phyloP scores from a whole-genome alignment of 2,888 invertebrate species.

The Nomada hirtipes region DNA sequence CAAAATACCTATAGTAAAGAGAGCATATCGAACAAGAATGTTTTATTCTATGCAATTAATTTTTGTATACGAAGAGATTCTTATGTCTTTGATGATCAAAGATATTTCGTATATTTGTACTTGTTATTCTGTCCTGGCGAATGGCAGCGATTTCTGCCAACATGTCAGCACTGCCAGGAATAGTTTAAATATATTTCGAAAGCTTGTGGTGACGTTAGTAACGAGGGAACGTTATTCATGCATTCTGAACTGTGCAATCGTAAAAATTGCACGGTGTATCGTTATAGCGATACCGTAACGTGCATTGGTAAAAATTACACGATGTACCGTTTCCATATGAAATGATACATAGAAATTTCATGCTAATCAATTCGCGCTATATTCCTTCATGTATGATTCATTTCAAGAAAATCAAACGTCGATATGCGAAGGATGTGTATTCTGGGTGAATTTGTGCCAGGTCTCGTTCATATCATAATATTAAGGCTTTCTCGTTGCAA shows the following conservation, averaged over 20 bases:
- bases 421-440: background rate
- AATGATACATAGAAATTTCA: conserved; percentile 10
- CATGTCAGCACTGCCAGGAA: background rate
- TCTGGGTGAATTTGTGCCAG: background rate
- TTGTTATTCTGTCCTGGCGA: too few species aligned
- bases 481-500: too few species aligned
- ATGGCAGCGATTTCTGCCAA: too few species aligned
- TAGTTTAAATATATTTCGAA: background rate
- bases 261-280: conserved; percentile 2
- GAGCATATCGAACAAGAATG: too few species aligned
- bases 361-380: background rate
- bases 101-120: too few species aligned
- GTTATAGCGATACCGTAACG: background rate
- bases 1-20: too few species aligned
- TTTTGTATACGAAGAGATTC: too few species aligned
- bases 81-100: too few species aligned
- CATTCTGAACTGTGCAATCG: background rate
- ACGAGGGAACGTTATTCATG: background rate
- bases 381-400: conserved; percentile 26
- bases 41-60: too few species aligned
- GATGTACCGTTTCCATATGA: background rate
- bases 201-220: background rate
- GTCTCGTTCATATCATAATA: background rate
- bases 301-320: background rate
- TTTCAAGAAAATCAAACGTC: background rate